Base-by-base conservation (phyloP, 2,797 vertebrate genomes). In the Aythya fuligula region DNA sequence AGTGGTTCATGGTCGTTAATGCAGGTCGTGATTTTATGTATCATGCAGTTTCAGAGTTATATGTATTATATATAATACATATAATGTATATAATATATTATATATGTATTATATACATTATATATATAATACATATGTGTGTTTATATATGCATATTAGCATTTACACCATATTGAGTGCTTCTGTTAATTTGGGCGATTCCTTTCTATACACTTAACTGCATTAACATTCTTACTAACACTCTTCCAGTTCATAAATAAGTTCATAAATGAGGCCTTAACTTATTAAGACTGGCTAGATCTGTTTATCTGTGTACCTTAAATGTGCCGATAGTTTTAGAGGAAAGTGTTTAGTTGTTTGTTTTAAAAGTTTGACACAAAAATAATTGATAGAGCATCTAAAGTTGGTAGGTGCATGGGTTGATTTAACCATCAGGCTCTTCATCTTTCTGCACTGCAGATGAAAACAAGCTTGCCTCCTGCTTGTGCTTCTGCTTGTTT, bases 191-290 rank as follows among this genome's bases (percentile, higher is more conserved):
- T 28, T 49, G 25, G 19, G 0, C 8, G 38, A 66, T 11, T 30
- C 34, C 9, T 45, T 57, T 19, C 54, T 36, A 3, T 24, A n/a
- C 17, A 3, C 1, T 1, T 32, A 20, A 8, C 39, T 54, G 4
- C 8, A 1, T 4, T 4, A n/a, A 54, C 11, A 0, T 58, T 32
- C 66, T 49, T 47, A 7, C 38, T 34, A 2, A 9, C 38, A 67
- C 11, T 12, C 39, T n/a, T 41, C 0, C 3, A 0, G 13, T 22
- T 28, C n/a, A 30, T 47, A 28, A 36, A 49, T 49, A 15, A 17
- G 16, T n/a, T 8, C 21, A 41, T n/a, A 17, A 43, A 24, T 11
- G 47, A 53, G 49, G 30, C 28, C 60, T 53, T 49, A 47, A 38
- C 41, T 53, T 47, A 34, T 20, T 25, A n/a, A n/a, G n/a, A 32